Evolutionary conservation across 2,113 vertebrate species (phyloP).

Genomic region (rat (Rattus norvegicus)): GRCr8 NC_086023.1:123955001-123955500

Average conservation of each 20-base stretch:
- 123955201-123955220: not conserved
- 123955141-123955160: not conserved
- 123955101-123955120: not conserved
- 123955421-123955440: conserved; percentile 40
- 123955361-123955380: not conserved
- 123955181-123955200: not conserved
- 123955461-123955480: not conserved
- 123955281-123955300: not conserved
- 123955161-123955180: not conserved
- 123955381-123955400: conserved; percentile 52
- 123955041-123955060: not conserved
- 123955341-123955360: not conserved
- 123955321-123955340: not conserved
- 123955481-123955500: not conserved
- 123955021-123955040: not conserved
- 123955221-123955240: not conserved
- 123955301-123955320: not conserved
- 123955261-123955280: not conserved
- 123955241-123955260: not conserved
- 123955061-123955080: not conserved
- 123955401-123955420: conserved; percentile 55
- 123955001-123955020: not conserved
- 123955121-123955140: not conserved
- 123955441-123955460: conserved; percentile 4
- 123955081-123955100: not conserved